Evolutionary conservation across 2,113 vertebrate species (phyloP), one percentile per base, ranked within the genome.

Genomic region (Dinomys branickii): DNA sequence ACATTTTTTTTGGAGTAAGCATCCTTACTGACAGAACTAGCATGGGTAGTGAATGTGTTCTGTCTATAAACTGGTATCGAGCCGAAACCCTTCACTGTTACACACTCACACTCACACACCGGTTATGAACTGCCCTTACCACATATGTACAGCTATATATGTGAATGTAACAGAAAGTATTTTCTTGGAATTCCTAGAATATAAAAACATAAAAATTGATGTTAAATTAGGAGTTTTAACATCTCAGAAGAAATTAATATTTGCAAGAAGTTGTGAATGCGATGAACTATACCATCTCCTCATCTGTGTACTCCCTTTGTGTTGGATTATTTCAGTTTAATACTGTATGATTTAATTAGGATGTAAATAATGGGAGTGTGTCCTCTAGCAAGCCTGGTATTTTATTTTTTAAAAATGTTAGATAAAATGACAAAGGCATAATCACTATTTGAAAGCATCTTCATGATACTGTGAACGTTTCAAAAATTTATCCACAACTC

Each of bases 191-290:
- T 82, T 13, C 85, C 30, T 41, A 89, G 63, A 56, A 67, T 1
- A 71, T 28, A 35, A 83, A 63, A 63, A 7, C 19, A 86, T 16
- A n/a, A 54, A 41, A 38, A 82, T 10, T 88, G 41, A 17, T 41
- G 30, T 59, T 91, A 19, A 78, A 52, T 88, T 95, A 65, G 14
- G 59, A 54, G 41, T 80, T 93, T 54, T 58, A 44, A 0, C 14
- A 69, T 50, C 26, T 73, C 82, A 16, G 30, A n/a, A 50, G 19
- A 95, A 94, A 95, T 86, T 11, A 33, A 44, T 88, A 88, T 81
- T 95, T 71, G 65, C 82, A 84, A 88, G 59, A 84, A 87, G 67
- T 69, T 89, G 67, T 89, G 52, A 96, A 92, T 87, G 35, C 85
- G 35, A 59, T 50, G 54, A 80, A 52, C 26, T 33, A 65, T 33